Evolutionary conservation across 2,797 vertebrate species (phyloP), one percentile per base, ranked within the genome.

Genomic region (Macroramphosus scolopax): DNA sequence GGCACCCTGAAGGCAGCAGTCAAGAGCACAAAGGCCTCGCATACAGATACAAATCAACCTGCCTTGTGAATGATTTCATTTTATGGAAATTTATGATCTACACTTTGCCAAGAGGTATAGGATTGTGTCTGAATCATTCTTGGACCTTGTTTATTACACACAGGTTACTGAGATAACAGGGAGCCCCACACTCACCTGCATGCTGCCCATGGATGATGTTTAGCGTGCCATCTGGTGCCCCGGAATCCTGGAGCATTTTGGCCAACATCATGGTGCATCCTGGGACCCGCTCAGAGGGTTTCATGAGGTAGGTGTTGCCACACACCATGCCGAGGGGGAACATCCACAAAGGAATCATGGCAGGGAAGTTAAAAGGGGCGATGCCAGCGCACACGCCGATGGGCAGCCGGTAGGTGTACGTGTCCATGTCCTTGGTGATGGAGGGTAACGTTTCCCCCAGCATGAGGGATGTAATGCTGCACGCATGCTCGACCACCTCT

Each of bases 261-360:
- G 93, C 94, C 75, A 97, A 87, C 53, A 98, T 85, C 94, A 98
- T 95, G 39, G 94, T 82, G 52, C 96, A 95, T 63, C 93, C 93
- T 3, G 97, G 97, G 38, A 98, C 96, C 4, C 94, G 89, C 73
- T 98, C 97, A 0, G 96, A 99, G 1, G 95, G 96, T 72, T 99
- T 99, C 89, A 98, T 89, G 77, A 99, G 78, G 84, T 95, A 98
- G 16, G 95, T 98, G 85, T 98, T 98, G 42, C 96, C 96, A 32
- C 95, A 98, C 18, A 96, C 96, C 94, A 97, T 93, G 26, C 94
- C 95, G 70, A 99, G 83, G 15, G 96, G 96, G 69, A 96, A 98
- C 96, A 99, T 98, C 96, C 96, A 99, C 29, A 98, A 86, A 18
- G 96, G 96, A 60, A 99, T 98, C 96, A 98, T 98, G 77, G 94